phyloP scores from a whole-genome alignment of 2,888 invertebrate species.

The Elmis aenea region DNA sequence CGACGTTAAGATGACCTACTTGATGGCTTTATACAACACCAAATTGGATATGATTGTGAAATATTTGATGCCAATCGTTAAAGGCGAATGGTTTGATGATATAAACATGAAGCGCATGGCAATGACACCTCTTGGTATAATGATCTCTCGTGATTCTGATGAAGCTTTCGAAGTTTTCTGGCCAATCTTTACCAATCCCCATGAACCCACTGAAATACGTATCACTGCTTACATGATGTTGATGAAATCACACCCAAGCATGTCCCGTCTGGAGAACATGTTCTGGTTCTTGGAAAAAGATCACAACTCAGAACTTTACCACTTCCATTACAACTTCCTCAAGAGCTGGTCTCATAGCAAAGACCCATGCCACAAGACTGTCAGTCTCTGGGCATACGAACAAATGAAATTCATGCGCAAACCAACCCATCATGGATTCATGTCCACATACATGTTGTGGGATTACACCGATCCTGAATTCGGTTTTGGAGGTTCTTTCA shows the following conservation, averaged over 20 bases:
- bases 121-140: conserved; percentile 42
- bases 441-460: conserved; percentile 37
- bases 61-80: conserved; percentile 44
- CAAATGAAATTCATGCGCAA: conserved; percentile 37
- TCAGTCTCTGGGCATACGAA: conserved; percentile 37
- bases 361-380: conserved; percentile 42
- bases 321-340: conserved; percentile 11
- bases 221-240: conserved; percentile 8
- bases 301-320: conserved; percentile 7
- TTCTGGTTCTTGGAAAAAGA: conserved; percentile 8
- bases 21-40: conserved; percentile 49
- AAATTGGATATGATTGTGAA: conserved; percentile 40
- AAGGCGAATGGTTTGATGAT: conserved; percentile 35
- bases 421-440: conserved; percentile 31
- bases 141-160: conserved; percentile 18
- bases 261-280: conserved; percentile 8
- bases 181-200: conserved; percentile 9
- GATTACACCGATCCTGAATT: conserved; percentile 45
- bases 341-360: conserved; percentile 18
- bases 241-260: conserved; percentile 10
- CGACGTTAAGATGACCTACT: conserved; percentile 42
- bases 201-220: conserved; percentile 7
- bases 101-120: conserved; percentile 43
- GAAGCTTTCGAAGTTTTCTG: conserved; percentile 7
- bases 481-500: conserved; percentile 42